Base-by-base conservation (phyloP, 2,888 invertebrate species). In the Latrodectus hesperus region DNA sequence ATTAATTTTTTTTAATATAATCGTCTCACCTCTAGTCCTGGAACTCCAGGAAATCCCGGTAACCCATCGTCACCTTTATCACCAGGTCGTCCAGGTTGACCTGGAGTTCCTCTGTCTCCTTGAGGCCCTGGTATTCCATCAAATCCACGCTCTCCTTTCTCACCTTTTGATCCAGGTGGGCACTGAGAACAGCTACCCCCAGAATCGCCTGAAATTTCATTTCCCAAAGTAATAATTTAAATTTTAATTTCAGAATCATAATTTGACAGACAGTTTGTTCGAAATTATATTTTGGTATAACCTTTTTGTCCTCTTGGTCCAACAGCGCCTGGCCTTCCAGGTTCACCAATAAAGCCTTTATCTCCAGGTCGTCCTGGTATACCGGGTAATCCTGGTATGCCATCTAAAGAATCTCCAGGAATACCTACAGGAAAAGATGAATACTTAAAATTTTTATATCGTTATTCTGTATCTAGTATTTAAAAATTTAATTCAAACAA, bases 1-100 rank as follows among this genome's bases (percentile, higher is more conserved):
- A 64, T n/a, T n/a, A 1, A 16, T 64, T n/a, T 16, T n/a, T 6
- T n/a, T 64, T 17, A 11, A n/a, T 17, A 16, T 64, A 64, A 9
- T 64, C 1, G 17, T 64, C 14, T 64, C 60, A 87, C 86, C 22
- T 87, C 86, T 77, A 68, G 22, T 12, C 90, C 90, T 17, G 88
- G 81, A 67, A 80, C 53, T 52, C 97, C 97, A 91, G 96, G 96
- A 84, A 95, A 92, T 49, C 97, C 97, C n/a, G 94, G 95, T 90
- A 95, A 53, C 14, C 89, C 89, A 11, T 86, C 88, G 16, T 88
- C 89, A 12, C 89, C 89, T 75, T 80, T 78, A 22, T 89, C 89
- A n/a, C 90, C 90, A 16, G 55, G 38, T 22, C 74, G 77, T 64
- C 91, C 91, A 10, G 90, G 73, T 11, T 90, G 90, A 78, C 92